phyloP scores from a whole-genome alignment of 2,113 vertebrate species.

The Prunella fulvescens region DNA sequence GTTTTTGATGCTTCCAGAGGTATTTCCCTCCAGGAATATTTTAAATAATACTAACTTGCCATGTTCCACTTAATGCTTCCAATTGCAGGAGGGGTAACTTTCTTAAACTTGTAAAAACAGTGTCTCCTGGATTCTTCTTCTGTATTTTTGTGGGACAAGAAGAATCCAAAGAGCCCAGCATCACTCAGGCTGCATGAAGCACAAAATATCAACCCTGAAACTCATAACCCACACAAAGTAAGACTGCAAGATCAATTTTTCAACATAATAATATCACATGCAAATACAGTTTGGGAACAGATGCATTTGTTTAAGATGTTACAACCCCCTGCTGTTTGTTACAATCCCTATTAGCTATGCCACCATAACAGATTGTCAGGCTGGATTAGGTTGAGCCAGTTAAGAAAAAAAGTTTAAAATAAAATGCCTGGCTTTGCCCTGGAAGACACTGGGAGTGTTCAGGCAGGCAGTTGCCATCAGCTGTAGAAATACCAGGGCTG shows the following conservation, averaged over 20 bases:
- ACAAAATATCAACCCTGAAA: neutral
- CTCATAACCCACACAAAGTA: fast-evolving
- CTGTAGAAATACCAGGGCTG: neutral
- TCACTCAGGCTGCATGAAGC: neutral
- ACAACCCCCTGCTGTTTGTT: neutral
- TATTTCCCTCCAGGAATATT: neutral
- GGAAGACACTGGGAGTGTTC: neutral
- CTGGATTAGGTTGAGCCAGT: slow-evolving; percentile 5
- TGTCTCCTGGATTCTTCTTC: neutral
- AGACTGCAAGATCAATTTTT: neutral
- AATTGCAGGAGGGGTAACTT: fast-evolving
- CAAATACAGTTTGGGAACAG: neutral
- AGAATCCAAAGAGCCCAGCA: neutral
- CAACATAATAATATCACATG: neutral
- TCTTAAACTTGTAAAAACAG: neutral
- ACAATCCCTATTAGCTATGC: slow-evolving; percentile 10
- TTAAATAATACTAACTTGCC: neutral
- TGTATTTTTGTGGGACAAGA: neutral
- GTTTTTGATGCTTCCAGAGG: neutral
- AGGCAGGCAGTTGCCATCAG: neutral
- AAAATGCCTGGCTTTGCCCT: neutral
- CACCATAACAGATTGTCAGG: neutral
- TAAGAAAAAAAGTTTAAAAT: neutral
- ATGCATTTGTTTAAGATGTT: slow-evolving; percentile 1
- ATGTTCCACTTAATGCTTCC: neutral